Base-by-base conservation (phyloP, 2,797 vertebrate genomes). In the Syndactyla subalaris region DNA sequence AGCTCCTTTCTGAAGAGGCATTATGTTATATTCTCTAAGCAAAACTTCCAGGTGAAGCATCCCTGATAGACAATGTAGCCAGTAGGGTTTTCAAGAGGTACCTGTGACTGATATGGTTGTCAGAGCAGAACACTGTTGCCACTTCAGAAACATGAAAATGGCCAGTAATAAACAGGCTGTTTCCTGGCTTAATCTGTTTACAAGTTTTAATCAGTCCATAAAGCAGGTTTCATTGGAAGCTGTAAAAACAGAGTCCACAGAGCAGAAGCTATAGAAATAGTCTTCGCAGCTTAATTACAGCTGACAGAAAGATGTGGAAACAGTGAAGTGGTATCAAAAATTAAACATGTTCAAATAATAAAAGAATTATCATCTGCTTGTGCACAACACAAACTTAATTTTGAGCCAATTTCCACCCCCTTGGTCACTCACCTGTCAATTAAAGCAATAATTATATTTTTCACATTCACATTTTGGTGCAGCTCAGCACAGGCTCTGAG, bases 361-460 rank as follows among this genome's bases (percentile, higher is more conserved):
- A 20, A 72, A 85, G 26, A 83, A 58, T 38, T 66, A 81, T 61
- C 46, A 89, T 45, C 58, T 38, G 26, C 62, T 78, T 86, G 70
- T 59, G 48, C 59, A 91, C 48, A 89, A 82, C 29, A 85, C 15
- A 93, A 79, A 90, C 19, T 76, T 76, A 52, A 58, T 30, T 93
- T 67, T 85, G 76, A 93, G 71, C 24, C 49, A 72, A 32, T 45
- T 92, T 93, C 92, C 92, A 94, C 86, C 88, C 91, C 86, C 74
- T 48, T 52, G 21, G 48, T 95, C 93, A 95, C 98, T 78, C 97
- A 99, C 99, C 99, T 99, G 98, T 99, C 99, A 91, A 99, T 99
- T 95, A 99, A 99, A 96, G 99, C 99, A 81, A 99, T 99, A 96
- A 99, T 99, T 95, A 99, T 99, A 97, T 99, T 99, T 98, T 99